Evolutionary conservation across 2,113 vertebrate genomes (phyloP), one percentile per base, ranked within the genome.

Genomic region (Myotis brandtii): DNA sequence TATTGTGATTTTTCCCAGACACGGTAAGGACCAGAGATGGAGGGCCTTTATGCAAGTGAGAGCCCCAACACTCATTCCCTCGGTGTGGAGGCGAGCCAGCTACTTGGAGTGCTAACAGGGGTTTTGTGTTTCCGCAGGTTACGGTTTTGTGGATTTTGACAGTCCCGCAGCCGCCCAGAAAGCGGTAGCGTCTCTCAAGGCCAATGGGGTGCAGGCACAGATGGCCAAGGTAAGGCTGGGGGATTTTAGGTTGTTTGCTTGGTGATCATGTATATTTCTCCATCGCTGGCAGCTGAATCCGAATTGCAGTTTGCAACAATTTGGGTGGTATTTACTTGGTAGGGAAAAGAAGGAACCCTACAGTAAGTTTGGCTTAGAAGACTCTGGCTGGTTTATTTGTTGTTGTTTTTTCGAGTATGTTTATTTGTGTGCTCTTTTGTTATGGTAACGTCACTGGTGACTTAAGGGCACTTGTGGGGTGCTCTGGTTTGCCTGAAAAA

Each of bases 141-240:
- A 99, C 62, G 99, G 99, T 96, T 99, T 99, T 98, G 99, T 99
- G 98, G 99, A 99, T 99, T 99, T 99, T 96, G 99, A 99, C 99
- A 99, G 99, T 98, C 99, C 99, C 0, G 99, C 99, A 95, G 99
- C 99, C n/a, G 99, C 99, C 93, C 99, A 99, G 98, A 99, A 99
- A 98, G 99, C 99, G 21, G 99, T 99, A 97, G 99, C 99, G 18
- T 99, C 99, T 97, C 99, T 99, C 97, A 99, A 99, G 98, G 99
- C 99, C 97, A 99, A 99, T 95, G 99, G 99, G 1, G 99, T 99
- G 73, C 99, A 99, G 98, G 99, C 99, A 0, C 99, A 99, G 99
- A 99, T 99, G 99, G 99, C 99, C 96, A 99, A 99, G 99, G 99
- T 99, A 99, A 98, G 98, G 90, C 2, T 46, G 72, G 40, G 77